Conservation (phyloP, 2,888 invertebrate genomes). For the Catocala nupta region DNA sequence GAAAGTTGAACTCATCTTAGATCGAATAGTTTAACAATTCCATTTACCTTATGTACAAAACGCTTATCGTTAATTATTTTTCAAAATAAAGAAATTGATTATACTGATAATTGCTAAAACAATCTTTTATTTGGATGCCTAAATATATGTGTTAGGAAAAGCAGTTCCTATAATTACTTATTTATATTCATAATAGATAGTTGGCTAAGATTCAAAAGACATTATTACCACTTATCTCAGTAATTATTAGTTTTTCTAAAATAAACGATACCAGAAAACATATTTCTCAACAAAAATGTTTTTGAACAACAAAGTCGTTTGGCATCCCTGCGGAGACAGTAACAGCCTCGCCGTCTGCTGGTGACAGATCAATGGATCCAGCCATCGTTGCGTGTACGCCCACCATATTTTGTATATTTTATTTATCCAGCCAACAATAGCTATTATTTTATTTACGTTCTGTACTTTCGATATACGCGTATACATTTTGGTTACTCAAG, state of each 20-base stretch:
- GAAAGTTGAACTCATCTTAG: no score
- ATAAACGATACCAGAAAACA: constrained; percentile 25
- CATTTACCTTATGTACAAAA: no score
- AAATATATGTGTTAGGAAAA: no score
- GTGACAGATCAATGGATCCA: constrained; percentile 43
- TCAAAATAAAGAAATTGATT: no score
- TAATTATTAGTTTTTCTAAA: background rate
- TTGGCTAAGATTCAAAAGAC: no score
- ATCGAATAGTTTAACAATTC: no score
- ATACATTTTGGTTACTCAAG: background rate
- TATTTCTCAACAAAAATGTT: constrained; percentile 25
- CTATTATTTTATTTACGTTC: constrained; percentile 21
- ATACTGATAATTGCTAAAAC: no score
- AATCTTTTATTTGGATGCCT: no score
- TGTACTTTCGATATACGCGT: background rate
- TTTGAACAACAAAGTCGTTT: constrained; percentile 41
- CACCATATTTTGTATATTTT: constrained; percentile 40
- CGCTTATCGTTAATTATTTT: no score
- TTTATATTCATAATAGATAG: no score
- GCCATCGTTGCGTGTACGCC: constrained; percentile 27
- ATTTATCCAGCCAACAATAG: constrained; percentile 37
- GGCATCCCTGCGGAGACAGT: constrained; percentile 36
- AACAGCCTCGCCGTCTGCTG: constrained; percentile 37
- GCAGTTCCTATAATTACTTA: no score
- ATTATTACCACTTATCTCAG: background rate